A percentile compares a stretch with the other conserved stretches of the same genome.
Conservation (phyloP, 1,140 invertebrate species). For the Agraylea sexmaculata region DNA sequence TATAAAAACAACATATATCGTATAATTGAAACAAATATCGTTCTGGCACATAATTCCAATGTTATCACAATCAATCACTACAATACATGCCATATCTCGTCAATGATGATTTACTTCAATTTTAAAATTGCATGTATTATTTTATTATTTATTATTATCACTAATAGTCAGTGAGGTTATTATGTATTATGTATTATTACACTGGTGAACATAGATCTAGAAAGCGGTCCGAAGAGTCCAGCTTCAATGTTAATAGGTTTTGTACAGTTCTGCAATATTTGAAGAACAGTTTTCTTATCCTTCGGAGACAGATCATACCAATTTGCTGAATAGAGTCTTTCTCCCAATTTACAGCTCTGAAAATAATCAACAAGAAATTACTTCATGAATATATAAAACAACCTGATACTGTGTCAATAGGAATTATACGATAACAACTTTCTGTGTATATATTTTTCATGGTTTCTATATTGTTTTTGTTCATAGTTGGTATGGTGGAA, state of each 20-base stretch:
- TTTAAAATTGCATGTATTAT: background rate
- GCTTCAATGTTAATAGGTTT: constrained; percentile 14
- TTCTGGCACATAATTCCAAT: background rate
- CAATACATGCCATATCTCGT: no score
- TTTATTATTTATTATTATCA: background rate
- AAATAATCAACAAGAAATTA: constrained; percentile 1
- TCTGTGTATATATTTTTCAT: no score
- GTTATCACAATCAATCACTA: constrained; percentile 2
- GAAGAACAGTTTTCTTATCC: constrained; percentile 15
- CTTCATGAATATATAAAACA: no score
- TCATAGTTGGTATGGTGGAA: no score
- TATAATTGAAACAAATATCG: background rate
- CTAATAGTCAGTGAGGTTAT: background rate
- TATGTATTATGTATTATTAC: constrained; percentile 5
- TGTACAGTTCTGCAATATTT: constrained; percentile 16
- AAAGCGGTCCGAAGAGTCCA: constrained; percentile 16
- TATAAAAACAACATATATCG: background rate
- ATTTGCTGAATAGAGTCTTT: constrained; percentile 7
- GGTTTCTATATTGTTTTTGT: no score
- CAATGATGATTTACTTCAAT: no score
- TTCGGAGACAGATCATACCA: constrained; percentile 12
- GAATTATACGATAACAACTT: no score
- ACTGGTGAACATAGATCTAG: constrained; percentile 15
- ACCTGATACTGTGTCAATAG: no score
- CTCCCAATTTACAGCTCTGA: constrained; percentile 12